phyloP scores from a whole-genome alignment of 2,888 invertebrate species.

The Aphodius granarius region DNA sequence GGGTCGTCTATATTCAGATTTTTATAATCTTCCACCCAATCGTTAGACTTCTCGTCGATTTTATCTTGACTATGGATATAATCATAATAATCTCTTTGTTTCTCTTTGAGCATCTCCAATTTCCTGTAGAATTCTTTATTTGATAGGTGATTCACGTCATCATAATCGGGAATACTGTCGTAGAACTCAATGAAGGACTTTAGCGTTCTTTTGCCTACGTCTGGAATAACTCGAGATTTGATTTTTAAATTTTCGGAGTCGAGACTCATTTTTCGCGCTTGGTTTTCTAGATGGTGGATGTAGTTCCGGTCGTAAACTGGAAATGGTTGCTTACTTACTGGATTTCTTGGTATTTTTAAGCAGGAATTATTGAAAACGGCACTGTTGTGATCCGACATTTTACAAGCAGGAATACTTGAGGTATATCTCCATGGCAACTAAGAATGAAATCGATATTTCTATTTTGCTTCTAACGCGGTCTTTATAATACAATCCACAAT shows the following conservation, averaged over 20 bases:
- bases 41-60: conserved; percentile 41
- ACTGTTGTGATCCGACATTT: conserved; percentile 54
- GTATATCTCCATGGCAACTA: conserved; percentile 11
- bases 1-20: conserved; percentile 38
- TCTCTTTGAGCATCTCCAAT: conserved; percentile 66
- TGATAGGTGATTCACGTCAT: conserved; percentile 74
- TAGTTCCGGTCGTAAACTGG: conserved; percentile 67
- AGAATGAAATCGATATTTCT: conserved; percentile 2
- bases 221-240: conserved; percentile 48
- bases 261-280: conserved; percentile 42
- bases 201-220: conserved; percentile 56
- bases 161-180: conserved; percentile 79
- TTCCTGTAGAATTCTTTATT: conserved; percentile 75
- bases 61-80: conserved; percentile 43
- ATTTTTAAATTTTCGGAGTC: conserved; percentile 50
- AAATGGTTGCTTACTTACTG: conserved; percentile 70
- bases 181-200: conserved; percentile 71
- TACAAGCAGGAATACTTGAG: neutral
- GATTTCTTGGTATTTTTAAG: conserved; percentile 71
- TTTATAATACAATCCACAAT: neutral
- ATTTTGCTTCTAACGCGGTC: too few species aligned
- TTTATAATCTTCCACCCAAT: conserved; percentile 50
- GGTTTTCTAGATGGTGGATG: conserved; percentile 46
- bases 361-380: conserved; percentile 73
- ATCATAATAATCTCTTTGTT: conserved; percentile 58